Base-by-base conservation (phyloP, 2,888 invertebrate species). In the Torymus tubicola region DNA sequence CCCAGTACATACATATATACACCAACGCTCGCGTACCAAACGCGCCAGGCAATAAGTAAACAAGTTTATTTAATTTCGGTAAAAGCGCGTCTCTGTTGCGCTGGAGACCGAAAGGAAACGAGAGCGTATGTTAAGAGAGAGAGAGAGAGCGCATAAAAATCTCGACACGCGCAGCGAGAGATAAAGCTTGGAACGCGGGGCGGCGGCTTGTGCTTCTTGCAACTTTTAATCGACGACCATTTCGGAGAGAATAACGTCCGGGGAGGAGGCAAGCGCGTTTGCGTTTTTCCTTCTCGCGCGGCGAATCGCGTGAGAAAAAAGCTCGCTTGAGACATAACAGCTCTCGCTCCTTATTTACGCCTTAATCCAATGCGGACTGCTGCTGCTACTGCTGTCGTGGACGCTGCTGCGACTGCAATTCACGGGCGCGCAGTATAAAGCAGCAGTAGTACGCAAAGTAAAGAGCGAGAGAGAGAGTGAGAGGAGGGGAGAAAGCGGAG, bases 21-120 rank as follows among this genome's bases (percentile, higher is more conserved):
- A 31, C 5, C 21, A 21, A 2, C 1, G 10, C 42, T 8, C 5
- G 8, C 42, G 42, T 1, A 8, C 42, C 42, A 42, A 42, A 42
- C 50, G n/a, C 53, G 50, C 18, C 14, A 16, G 8, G 52, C 52
- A 2, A 58, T 68, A 75, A 75, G 61, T 61, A 53, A 68, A 61
- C 60, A 61, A 75, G 67, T 68, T 75, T 75, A 75, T 75, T 75
- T 68, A 68, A 75, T 75, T 75, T 60, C 68, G 61, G 21, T 75
- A 18, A 68, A 75, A 68, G 61, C 52, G n/a, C 18, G 12, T 18
- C 8, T 42, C 52, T 10, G 24, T 42, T 42, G 18, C 31, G 21
- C 14, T 11, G 0, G n/a, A 24, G 24, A 21, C 2, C 21, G 2
- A 21, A 21, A 21, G 1, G 21, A 21, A 52, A 1, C 55, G 12